A percentile compares a stretch with the other conserved stretches of the same genome.
Evolutionary conservation across 2,888 invertebrate genomes (phyloP).

Genomic region (Axea sp.): DNA sequence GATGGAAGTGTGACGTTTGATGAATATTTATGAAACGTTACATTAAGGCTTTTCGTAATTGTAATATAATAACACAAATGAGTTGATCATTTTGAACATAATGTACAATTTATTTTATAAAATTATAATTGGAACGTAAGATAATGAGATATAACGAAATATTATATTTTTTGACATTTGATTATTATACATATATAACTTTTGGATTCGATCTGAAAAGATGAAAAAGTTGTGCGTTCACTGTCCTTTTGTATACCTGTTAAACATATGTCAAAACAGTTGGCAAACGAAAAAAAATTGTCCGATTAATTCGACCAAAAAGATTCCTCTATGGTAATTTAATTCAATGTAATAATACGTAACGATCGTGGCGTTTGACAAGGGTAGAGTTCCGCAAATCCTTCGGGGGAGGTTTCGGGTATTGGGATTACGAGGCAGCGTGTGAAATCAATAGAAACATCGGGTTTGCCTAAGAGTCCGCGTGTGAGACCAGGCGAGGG

Average conservation of each 20-base stretch:
- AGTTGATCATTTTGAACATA: too few relatives aligned
- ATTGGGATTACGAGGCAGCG: constrained; percentile 38
- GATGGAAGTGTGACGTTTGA: neutral
- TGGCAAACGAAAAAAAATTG: constrained; percentile 20
- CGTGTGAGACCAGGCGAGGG: constrained; percentile 8
- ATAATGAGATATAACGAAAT: too few relatives aligned
- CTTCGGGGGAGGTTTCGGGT: constrained; percentile 38
- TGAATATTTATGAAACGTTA: constrained; percentile 15
- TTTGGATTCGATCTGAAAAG: too few relatives aligned
- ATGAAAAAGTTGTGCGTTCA: too few relatives aligned
- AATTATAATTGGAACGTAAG: too few relatives aligned
- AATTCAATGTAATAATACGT: constrained; percentile 52
- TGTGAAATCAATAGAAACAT: constrained; percentile 45
- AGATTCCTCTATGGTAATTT: constrained; percentile 39
- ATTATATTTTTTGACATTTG: too few relatives aligned
- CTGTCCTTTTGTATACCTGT: too few relatives aligned
- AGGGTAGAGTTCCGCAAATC: constrained; percentile 51
- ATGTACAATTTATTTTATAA: too few relatives aligned
- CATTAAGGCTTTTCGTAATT: neutral
- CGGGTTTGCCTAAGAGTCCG: constrained; percentile 22
- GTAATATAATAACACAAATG: too few relatives aligned
- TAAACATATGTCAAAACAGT: constrained; percentile 32
- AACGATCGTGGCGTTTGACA: constrained; percentile 43
- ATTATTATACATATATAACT: too few relatives aligned
- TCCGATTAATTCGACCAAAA: constrained; percentile 4